phyloP scores from a whole-genome alignment of 2,113 vertebrate genomes.

The Panthera uncia region DNA sequence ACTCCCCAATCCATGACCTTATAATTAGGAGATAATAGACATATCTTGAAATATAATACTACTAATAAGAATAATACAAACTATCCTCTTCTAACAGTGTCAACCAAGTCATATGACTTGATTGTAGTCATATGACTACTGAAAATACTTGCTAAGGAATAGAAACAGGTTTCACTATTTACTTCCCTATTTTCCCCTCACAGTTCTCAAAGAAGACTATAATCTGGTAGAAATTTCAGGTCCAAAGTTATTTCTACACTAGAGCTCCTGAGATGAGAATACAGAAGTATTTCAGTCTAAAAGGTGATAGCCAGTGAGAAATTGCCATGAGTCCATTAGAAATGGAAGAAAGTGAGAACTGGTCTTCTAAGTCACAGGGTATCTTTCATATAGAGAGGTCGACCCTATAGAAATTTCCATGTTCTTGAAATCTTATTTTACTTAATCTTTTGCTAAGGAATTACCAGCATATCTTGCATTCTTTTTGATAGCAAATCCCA shows the following conservation, averaged over 20 bases:
- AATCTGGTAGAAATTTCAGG: background rate
- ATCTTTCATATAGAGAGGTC: background rate
- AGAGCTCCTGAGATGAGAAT: background rate
- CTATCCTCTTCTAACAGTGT: background rate
- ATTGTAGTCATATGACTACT: background rate
- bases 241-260: background rate
- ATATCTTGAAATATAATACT: background rate
- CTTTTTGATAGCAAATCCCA: slow-evolving; percentile 62
- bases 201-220: background rate
- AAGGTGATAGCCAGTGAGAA: background rate
- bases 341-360: background rate
- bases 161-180: background rate
- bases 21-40: background rate
- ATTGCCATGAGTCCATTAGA: background rate
- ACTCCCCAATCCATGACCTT: background rate
- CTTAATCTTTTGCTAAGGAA: slow-evolving; percentile 26
- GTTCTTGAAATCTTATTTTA: slow-evolving; percentile 10
- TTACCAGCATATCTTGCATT: slow-evolving; percentile 4
- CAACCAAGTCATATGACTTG: background rate
- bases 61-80: slow-evolving; percentile 17
- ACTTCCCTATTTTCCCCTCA: background rate
- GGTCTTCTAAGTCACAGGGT: background rate
- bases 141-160: background rate
- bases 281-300: background rate
- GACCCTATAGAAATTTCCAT: background rate